Base-by-base conservation (phyloP, 2,888 invertebrate species). In the Parasteatoda lunata region DNA sequence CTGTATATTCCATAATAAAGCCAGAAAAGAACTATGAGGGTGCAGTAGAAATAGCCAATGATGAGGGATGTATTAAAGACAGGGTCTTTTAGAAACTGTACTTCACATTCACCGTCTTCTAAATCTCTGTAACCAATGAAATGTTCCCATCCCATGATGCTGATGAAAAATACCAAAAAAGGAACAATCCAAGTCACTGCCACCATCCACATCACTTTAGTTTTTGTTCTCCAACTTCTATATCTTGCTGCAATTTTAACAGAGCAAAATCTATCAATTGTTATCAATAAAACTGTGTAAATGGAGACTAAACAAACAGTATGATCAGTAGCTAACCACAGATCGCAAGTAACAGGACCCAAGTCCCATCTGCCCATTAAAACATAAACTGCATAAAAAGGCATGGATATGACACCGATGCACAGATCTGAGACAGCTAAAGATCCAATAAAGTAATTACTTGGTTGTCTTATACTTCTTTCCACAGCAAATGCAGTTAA, bases 401-500 rank as follows among this genome's bases (percentile, higher is more conserved):
- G 99, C 96, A 99, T 97, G 51, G 99, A 99, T 88, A 99, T 95
- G 76, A 98, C 96, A 91, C 99, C 99, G 92, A 99, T 99, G 88
- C 99, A 94, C 93, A 99, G 95, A 92, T 99, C 98, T 8, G 98
- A 98, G 83, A 98, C 97, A 72, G 99, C 99, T 89, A 99, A 94
- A 0, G 99, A 99, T 8, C 98, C 98, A 90, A 99, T 98, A 94
- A 99, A 99, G 93, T 99, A 99, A 93, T 99, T 99, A 92, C 98
- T 98, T 51, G 99, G 99, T 92, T 99, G 98, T 82, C 99, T 93
- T 89, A 94, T 94, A 89, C 96, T 96, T 87, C 98, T 93, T 92
- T 98, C 98, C 69, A 98, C 96, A 89, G 98, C 95, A 92, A 99
- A 99, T 71, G 98, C 97, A 90, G 98, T 93, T 80, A 99, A 94